These are phyloP conservation scores for Nemurella pictetii DNA, from an alignment of 2,888 invertebrate genomes.

Conservation along the genomic window DNA sequence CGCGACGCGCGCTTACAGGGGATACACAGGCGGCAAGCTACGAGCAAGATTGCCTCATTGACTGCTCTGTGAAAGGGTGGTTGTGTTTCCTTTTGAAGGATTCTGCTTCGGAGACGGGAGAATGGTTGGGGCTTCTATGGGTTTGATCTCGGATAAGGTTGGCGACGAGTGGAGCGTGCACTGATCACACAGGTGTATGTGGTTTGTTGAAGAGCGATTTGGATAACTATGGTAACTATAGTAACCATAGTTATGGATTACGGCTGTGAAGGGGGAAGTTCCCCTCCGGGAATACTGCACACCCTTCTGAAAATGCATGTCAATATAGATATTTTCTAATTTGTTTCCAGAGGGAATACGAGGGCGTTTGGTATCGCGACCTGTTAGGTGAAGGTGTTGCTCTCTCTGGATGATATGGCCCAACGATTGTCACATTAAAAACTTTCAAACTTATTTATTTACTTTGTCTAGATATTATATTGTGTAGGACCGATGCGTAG, in stretches of 20 bases:
- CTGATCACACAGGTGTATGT: not conserved
- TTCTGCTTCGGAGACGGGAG: too few species aligned
- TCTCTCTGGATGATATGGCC: too few species aligned
- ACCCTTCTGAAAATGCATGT: not conserved
- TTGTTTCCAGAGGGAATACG: not conserved
- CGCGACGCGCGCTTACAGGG: not conserved
- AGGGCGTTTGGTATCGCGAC: too few species aligned
- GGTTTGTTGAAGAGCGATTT: not conserved
- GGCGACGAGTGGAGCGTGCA: not conserved
- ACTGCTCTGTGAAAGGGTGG: not conserved
- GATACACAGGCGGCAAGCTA: too few species aligned
- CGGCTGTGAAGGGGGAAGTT: not conserved
- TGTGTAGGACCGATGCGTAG: too few species aligned
- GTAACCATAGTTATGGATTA: not conserved
- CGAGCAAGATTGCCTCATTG: too few species aligned
- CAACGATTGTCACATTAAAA: too few species aligned
- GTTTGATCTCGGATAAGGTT: not conserved
- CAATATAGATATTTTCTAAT: not conserved
- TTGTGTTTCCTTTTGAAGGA: too few species aligned
- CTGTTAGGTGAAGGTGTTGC: too few species aligned
- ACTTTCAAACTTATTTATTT: too few species aligned
- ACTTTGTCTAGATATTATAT: too few species aligned
- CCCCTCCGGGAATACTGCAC: not conserved
- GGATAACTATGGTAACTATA: not conserved
- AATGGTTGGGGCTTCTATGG: not conserved